These are phyloP conservation scores for Druon quercuslanigerum DNA, from an alignment of 1,140 invertebrate genomes.

Conservation along the genomic window DNA sequence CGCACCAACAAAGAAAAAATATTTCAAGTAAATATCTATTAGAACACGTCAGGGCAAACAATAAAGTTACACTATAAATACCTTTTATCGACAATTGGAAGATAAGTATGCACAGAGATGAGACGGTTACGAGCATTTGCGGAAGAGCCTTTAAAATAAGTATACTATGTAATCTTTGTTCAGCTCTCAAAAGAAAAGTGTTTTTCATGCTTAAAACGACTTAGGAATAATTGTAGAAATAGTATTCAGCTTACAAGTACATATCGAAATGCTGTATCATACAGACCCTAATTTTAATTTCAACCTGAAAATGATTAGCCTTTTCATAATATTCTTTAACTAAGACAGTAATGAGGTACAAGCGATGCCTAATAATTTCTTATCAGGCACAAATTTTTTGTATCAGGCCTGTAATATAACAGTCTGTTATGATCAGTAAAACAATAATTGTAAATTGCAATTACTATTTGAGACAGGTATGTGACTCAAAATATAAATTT, in stretches of 20 bases:
- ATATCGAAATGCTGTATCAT: not conserved
- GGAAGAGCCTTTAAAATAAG: not conserved
- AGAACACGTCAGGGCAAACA: not conserved
- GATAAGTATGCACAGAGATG: not conserved
- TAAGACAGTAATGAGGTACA: not conserved
- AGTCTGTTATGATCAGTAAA: not conserved
- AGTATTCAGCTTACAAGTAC: not conserved
- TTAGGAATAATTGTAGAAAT: not conserved
- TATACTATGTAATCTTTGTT: not conserved
- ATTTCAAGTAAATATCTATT: slow-evolving; percentile 2
- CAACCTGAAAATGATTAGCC: not conserved
- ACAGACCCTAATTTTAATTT: not conserved
- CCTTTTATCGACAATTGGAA: not conserved
- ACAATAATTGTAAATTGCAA: not conserved
- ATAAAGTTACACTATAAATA: not conserved
- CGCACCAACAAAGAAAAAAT: not conserved
- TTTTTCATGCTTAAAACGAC: not conserved
- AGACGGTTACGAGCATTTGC: not conserved
- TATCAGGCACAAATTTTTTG: slow-evolving; percentile 1
- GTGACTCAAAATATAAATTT: not conserved
- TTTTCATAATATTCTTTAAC: not conserved
- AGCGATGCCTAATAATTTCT: not conserved
- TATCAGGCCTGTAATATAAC: not conserved
- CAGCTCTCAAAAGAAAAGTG: not conserved
- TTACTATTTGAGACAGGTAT: not conserved